A percentile compares a stretch with the other conserved stretches of the same genome.
Conservation (phyloP, 2,113 vertebrate genomes). For the Sebastes fasciatus region DNA sequence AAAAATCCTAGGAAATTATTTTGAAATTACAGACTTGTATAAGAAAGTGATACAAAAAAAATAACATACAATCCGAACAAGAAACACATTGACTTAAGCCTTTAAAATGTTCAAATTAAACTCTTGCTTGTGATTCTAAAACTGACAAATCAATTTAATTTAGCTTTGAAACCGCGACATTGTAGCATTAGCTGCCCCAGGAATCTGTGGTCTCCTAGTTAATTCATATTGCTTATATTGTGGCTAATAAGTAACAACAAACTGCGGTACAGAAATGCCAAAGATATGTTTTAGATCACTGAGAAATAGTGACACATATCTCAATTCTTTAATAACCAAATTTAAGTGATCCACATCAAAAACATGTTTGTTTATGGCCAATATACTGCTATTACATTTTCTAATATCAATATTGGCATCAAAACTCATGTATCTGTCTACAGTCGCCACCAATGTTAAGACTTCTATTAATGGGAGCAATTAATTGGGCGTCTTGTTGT, state of each 20-base stretch:
- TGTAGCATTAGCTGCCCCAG: slow-evolving; percentile 16
- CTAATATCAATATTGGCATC: background rate
- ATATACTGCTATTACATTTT: background rate
- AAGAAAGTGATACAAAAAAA: background rate
- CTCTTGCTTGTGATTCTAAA: slow-evolving; percentile 8
- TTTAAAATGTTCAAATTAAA: slow-evolving; percentile 12
- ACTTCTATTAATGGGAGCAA: background rate
- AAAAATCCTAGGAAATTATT: background rate
- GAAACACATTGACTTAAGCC: background rate
- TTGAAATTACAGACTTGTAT: slow-evolving; percentile 6
- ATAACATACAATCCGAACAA: background rate
- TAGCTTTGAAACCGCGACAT: background rate
- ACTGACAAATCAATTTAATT: slow-evolving; percentile 7
- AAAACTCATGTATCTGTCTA: too few relatives aligned
- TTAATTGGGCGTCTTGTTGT: slow-evolving; percentile 5
- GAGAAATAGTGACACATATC: background rate
- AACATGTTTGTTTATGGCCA: background rate
- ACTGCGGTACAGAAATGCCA: background rate
- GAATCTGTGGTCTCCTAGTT: slow-evolving; percentile 12
- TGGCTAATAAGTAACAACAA: background rate
- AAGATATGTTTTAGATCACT: background rate
- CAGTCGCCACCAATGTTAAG: background rate
- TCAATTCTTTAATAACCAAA: background rate
- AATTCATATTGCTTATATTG: background rate
- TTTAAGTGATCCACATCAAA: background rate